A percentile compares a stretch with the other conserved stretches of the same genome.
Conservation (phyloP, 2,888 invertebrate species). For the Pyrgus malvae region DNA sequence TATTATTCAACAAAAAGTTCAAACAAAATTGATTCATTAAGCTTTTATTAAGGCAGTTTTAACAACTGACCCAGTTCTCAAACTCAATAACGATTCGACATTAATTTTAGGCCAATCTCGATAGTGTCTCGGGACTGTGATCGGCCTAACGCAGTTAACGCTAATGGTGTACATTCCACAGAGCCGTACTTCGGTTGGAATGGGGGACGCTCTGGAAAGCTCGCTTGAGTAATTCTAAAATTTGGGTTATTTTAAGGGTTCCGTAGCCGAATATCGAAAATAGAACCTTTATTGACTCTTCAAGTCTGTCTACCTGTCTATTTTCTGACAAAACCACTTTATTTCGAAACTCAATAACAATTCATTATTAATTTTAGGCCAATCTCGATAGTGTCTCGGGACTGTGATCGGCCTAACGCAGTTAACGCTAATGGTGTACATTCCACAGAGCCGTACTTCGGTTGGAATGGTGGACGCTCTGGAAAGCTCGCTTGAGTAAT, state of each 20-base stretch:
- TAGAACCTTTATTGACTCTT: too few species aligned
- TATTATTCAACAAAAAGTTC: too few species aligned
- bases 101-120: not conserved
- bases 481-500: slow-evolving; percentile 31
- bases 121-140: not conserved
- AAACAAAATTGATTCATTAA: too few species aligned
- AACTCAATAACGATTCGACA: too few species aligned
- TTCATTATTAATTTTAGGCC: too few species aligned
- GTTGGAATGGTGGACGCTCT: slow-evolving; percentile 33
- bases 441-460: slow-evolving; percentile 38
- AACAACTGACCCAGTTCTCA: too few species aligned
- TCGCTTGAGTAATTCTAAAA: slow-evolving; percentile 32
- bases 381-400: not conserved
- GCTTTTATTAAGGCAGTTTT: too few species aligned
- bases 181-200: slow-evolving; percentile 28
- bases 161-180: slow-evolving; percentile 52
- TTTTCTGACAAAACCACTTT: too few species aligned
- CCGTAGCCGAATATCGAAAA: too few species aligned
- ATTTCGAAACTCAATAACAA: too few species aligned
- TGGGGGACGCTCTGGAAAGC: slow-evolving; percentile 33
- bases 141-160: slow-evolving; percentile 50
- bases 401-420: slow-evolving; percentile 41
- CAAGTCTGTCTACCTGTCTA: too few species aligned
- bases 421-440: slow-evolving; percentile 55
- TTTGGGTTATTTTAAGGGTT: too few species aligned